Conservation (phyloP, 2,113 vertebrate species). For the Lynx canadensis region DNA sequence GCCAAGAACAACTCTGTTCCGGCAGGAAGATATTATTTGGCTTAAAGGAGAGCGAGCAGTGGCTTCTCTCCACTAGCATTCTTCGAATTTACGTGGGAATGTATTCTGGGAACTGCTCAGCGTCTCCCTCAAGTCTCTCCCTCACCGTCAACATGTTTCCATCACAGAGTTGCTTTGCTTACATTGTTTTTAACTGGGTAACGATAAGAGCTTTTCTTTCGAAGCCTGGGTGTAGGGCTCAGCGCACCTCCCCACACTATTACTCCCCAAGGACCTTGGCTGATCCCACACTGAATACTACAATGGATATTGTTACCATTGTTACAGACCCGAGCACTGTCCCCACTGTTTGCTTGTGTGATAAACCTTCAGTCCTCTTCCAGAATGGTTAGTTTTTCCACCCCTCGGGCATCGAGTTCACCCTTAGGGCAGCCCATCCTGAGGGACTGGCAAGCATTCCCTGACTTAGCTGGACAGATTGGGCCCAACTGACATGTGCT, state of each 20-base stretch:
- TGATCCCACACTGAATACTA: not conserved
- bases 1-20: conserved; percentile 61
- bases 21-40: conserved; percentile 35
- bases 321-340: not conserved
- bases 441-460: conserved; percentile 64
- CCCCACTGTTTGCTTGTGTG: conserved; percentile 40
- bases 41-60: not conserved
- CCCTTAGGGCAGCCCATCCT: conserved; percentile 36
- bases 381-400: conserved; percentile 62
- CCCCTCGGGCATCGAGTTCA: conserved; percentile 45
- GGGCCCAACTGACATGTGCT: conserved; percentile 53
- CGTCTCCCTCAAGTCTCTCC: not conserved
- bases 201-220: not conserved
- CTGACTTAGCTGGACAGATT: conserved; percentile 50
- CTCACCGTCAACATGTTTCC: not conserved
- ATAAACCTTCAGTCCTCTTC: conserved; percentile 43
- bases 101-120: conserved; percentile 46
- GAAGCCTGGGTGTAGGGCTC: not conserved
- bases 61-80: not conserved
- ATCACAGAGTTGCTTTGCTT: not conserved
- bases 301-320: not conserved
- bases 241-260: not conserved
- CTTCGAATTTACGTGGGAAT: not conserved
- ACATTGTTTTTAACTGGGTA: not conserved
- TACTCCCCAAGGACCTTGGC: not conserved